A percentile compares a stretch with the other conserved stretches of the same genome.
These are phyloP conservation scores for Nyctalus aviator DNA, from an alignment of 2,797 vertebrate species.

Conservation along the genomic window DNA sequence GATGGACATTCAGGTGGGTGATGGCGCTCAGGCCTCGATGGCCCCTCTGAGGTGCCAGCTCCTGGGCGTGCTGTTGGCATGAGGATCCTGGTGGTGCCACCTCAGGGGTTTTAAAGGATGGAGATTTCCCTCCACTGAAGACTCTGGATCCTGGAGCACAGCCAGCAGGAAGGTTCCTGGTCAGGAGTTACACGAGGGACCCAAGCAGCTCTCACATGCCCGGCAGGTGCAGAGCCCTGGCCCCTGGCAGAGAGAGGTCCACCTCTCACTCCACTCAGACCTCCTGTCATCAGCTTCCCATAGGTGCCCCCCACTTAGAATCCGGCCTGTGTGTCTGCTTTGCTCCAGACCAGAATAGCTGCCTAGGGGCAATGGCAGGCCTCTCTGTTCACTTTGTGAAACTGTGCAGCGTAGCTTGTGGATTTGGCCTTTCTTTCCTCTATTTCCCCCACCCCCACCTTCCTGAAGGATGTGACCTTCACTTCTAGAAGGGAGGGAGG, in stretches of 20 bases:
- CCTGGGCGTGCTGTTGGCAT: rapidly evolving
- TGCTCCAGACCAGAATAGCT: rapidly evolving
- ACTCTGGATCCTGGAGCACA: not conserved
- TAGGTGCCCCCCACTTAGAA: rapidly evolving
- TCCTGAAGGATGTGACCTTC: not conserved
- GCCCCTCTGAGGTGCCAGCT: not conserved
- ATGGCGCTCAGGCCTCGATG: rapidly evolving
- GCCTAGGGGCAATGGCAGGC: rapidly evolving
- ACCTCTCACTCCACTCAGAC: rapidly evolving
- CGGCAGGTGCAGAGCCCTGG: rapidly evolving
- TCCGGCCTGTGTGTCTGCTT: not conserved
- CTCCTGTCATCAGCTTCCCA: not conserved
- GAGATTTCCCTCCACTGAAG: not conserved
- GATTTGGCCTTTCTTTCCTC: not conserved
- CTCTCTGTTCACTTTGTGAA: not conserved
- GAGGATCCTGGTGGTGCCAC: no score
- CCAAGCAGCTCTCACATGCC: no score
- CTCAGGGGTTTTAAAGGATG: not conserved
- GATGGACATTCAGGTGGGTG: slow-evolving; percentile 91
- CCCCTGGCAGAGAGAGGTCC: not conserved
- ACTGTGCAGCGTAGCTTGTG: not conserved
- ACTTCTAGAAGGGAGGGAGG: not conserved
- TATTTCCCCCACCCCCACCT: rapidly evolving
- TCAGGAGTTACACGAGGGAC: not conserved
- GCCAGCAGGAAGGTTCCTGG: no score